Evolutionary conservation across 1,140 invertebrate genomes (phyloP).

Genomic region (Zaprionus capensis): DNA sequence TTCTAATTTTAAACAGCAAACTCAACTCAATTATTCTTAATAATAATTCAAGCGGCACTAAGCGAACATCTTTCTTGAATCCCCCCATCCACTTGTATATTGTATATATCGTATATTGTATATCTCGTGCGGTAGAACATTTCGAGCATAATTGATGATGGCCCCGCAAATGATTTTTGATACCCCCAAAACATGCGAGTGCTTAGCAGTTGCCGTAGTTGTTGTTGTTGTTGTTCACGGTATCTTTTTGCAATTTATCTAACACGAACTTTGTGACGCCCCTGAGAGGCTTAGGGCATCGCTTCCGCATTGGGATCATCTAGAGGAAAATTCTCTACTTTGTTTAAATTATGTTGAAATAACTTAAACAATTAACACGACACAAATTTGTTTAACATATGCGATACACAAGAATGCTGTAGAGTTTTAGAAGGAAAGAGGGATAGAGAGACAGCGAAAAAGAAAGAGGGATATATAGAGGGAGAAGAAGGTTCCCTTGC

Average conservation of each 20-base stretch:
- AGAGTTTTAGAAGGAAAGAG: neutral
- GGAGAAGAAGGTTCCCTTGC: neutral
- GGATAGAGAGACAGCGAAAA: no score
- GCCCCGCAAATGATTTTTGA: slow-evolving; percentile 26
- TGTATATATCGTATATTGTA: neutral
- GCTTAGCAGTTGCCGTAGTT: slow-evolving; percentile 23
- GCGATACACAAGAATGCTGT: neutral
- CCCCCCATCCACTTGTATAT: neutral
- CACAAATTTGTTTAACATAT: slow-evolving; percentile 2
- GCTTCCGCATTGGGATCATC: slow-evolving; percentile 29
- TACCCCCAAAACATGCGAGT: slow-evolving; percentile 31
- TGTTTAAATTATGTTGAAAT: slow-evolving; percentile 2
- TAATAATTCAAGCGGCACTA: slow-evolving; percentile 69
- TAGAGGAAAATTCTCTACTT: neutral
- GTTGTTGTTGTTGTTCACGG: neutral
- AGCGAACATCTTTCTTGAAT: slow-evolving; percentile 27
- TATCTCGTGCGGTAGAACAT: slow-evolving; percentile 59
- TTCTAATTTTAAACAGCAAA: slow-evolving; percentile 71
- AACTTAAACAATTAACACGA: slow-evolving; percentile 5
- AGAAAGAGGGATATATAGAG: neutral
- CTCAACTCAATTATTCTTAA: slow-evolving; percentile 62
- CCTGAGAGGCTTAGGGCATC: neutral
- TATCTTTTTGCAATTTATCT: slow-evolving; percentile 33
- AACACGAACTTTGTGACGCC: slow-evolving; percentile 20
- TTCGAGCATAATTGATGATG: slow-evolving; percentile 47